phyloP scores from a whole-genome alignment of 2,113 vertebrate genomes.

The Seriola aureovittata region DNA sequence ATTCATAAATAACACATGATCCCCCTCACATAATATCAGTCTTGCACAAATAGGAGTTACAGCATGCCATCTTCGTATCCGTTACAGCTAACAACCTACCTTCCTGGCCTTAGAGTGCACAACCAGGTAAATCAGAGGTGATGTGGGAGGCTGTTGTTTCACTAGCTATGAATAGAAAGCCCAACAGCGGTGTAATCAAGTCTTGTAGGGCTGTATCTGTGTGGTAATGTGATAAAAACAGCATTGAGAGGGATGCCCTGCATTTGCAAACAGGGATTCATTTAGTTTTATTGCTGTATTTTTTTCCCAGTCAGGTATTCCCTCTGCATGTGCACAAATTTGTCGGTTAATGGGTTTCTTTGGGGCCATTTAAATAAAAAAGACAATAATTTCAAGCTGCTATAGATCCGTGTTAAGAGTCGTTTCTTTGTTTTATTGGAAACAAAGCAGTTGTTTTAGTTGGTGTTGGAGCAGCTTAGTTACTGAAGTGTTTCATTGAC shows the following conservation, averaged over 20 bases:
- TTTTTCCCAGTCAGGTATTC: constrained; percentile 44
- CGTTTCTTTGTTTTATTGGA: constrained; percentile 43
- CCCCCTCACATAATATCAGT: background rate
- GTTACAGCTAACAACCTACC: background rate
- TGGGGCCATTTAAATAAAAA: constrained; percentile 40
- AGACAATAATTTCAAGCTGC: constrained; percentile 6
- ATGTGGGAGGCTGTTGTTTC: constrained; percentile 51
- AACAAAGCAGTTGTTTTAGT: constrained; percentile 23
- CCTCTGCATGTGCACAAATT: constrained; percentile 38
- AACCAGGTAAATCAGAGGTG: constrained; percentile 47
- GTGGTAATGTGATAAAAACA: constrained; percentile 65
- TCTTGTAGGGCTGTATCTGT: constrained; percentile 38
- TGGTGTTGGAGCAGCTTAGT: constrained; percentile 37
- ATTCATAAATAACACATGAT: constrained; percentile 7
- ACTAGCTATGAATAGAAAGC: constrained; percentile 67
- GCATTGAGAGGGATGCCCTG: constrained; percentile 35
- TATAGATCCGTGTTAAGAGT: background rate
- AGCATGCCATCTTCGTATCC: background rate
- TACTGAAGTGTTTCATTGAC: constrained; percentile 11
- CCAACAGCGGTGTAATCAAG: constrained; percentile 63
- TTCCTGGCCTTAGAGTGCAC: constrained; percentile 17
- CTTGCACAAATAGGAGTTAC: background rate
- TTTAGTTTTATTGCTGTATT: constrained; percentile 64
- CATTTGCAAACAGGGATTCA: constrained; percentile 61
- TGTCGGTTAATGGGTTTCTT: constrained; percentile 57